Evolutionary conservation across 1,140 invertebrate genomes (phyloP).

Genomic region (Eupeodes corollae): DNA sequence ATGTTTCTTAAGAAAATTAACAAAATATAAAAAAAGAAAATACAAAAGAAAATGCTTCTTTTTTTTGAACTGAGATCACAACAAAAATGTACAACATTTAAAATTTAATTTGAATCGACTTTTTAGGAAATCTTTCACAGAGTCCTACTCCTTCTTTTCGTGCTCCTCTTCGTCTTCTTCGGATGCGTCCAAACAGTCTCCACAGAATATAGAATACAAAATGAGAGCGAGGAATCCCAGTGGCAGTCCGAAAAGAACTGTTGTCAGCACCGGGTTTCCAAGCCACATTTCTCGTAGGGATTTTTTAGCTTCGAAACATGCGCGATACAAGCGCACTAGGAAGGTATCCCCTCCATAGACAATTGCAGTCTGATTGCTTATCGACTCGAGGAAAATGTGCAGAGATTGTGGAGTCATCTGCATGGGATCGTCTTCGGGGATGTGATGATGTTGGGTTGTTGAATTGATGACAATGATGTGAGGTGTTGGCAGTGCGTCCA

Average conservation of each 20-base stretch:
- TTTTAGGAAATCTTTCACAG: too few species aligned
- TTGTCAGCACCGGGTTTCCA: conserved; percentile 80
- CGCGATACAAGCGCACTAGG: conserved; percentile 57
- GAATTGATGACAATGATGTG: conserved; percentile 83
- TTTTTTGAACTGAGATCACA: too few species aligned
- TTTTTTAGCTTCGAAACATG: conserved; percentile 64
- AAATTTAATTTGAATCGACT: too few species aligned
- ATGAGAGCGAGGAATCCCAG: conserved; percentile 85
- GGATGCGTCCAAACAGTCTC: conserved; percentile 85
- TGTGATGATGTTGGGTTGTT: conserved; percentile 78
- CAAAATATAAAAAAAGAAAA: too few species aligned
- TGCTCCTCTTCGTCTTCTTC: conserved; percentile 57
- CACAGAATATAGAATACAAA: conserved; percentile 85
- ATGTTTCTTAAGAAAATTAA: too few species aligned
- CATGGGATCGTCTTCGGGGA: conserved; percentile 72
- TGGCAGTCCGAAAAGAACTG: conserved; percentile 79
- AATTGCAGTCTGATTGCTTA: conserved; percentile 59
- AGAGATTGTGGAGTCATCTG: conserved; percentile 70
- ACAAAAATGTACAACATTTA: too few species aligned
- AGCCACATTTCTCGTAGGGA: conserved; percentile 73
- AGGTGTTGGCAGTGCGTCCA: conserved; percentile 70
- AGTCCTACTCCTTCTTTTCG: conserved; percentile 38
- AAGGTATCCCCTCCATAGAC: conserved; percentile 72
- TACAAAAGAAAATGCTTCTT: too few species aligned
- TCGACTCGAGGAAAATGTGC: conserved; percentile 62